Conservation (phyloP, 2,113 vertebrate species). For the Muntiacus reevesi region DNA sequence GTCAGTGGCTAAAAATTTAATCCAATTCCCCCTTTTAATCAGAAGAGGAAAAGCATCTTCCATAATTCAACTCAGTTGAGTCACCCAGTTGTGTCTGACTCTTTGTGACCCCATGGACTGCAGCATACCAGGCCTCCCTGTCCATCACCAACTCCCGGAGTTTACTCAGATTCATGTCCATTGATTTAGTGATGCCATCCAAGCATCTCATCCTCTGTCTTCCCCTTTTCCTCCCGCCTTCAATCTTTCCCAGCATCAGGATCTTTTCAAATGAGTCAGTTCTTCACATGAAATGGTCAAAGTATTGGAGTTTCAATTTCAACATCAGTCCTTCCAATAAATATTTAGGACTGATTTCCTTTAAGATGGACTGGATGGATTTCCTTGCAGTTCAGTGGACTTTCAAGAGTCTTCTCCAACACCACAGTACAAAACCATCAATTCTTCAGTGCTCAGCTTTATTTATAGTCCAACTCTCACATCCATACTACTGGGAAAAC, state of each 20-base stretch:
- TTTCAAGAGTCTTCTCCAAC: background rate
- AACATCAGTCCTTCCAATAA: background rate
- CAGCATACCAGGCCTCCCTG: background rate
- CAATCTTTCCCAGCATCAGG: background rate
- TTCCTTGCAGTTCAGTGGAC: background rate
- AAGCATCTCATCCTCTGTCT: background rate
- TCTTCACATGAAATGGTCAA: background rate
- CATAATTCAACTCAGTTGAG: background rate
- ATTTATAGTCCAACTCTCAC: background rate
- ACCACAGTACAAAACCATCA: background rate
- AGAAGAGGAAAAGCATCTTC: background rate
- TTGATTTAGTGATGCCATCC: background rate
- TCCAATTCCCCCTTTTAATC: background rate
- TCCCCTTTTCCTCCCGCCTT: background rate
- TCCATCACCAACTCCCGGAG: background rate
- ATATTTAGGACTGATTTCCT: background rate
- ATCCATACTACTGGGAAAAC: background rate
- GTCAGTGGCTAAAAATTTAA: background rate
- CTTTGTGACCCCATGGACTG: background rate
- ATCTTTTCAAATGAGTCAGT: background rate
- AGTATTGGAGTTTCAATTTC: background rate
- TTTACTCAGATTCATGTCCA: background rate
- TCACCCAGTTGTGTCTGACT: rapidly evolving
- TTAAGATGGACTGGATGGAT: background rate
- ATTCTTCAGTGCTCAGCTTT: background rate